phyloP scores from a whole-genome alignment of 2,113 vertebrate genomes.

The Paradisaea rubra region DNA sequence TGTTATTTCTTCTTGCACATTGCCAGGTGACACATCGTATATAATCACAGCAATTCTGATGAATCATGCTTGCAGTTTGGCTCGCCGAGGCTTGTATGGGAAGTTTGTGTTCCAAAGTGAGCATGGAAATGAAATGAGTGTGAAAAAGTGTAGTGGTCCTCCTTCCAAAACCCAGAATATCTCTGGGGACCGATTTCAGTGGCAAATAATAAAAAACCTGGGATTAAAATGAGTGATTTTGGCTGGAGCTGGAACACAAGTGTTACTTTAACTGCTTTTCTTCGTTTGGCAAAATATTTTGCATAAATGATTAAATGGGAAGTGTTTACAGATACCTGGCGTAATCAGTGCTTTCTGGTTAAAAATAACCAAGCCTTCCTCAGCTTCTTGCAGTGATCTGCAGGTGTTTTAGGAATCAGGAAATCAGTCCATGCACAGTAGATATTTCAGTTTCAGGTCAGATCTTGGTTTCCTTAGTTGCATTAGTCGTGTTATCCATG shows the following conservation, averaged over 20 bases:
- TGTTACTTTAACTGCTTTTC: not conserved
- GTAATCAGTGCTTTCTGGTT: not conserved
- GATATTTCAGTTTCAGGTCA: not conserved
- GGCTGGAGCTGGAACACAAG: not conserved
- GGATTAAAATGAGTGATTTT: not conserved
- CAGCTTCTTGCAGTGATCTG: not conserved
- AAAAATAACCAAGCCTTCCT: not conserved
- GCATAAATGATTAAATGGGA: not conserved
- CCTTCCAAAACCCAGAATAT: not conserved
- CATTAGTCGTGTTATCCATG: not conserved
- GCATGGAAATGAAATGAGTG: not conserved
- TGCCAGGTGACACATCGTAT: conserved; percentile 47
- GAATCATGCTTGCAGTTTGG: conserved; percentile 29
- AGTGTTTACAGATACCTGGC: not conserved
- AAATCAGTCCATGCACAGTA: not conserved
- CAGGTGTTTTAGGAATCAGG: not conserved
- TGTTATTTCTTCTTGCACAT: conserved; percentile 35
- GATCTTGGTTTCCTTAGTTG: not conserved
- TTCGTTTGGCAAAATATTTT: not conserved
- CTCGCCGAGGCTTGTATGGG: not conserved
- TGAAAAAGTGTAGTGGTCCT: not conserved
- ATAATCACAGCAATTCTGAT: conserved; percentile 26
- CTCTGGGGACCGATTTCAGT: not conserved
- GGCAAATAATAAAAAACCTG: not conserved
- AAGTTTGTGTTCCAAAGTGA: not conserved